These are phyloP conservation scores for Sitodiplosis mosellana DNA, from an alignment of 1,140 invertebrate species.

Conservation along the genomic window DNA sequence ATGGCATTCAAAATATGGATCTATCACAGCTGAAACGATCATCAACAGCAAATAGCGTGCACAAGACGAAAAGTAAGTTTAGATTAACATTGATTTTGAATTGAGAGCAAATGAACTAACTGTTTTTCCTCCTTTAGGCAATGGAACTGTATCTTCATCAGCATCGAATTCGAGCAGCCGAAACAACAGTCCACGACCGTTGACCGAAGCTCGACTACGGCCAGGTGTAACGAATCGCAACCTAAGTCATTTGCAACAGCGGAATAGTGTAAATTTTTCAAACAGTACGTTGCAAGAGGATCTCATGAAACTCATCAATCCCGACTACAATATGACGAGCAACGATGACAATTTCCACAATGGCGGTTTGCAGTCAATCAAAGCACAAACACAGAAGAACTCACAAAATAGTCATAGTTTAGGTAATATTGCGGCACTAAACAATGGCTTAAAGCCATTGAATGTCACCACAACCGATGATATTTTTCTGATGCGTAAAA, in stretches of 20 bases:
- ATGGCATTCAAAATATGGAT: background rate
- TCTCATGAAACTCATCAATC: conserved; percentile 72
- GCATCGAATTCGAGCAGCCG: conserved; percentile 28
- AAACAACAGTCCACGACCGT: conserved; percentile 40
- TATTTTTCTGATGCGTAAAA: conserved; percentile 13
- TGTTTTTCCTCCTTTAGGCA: background rate
- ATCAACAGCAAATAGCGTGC: conserved; percentile 14
- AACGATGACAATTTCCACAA: conserved; percentile 15
- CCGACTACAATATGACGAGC: conserved; percentile 45
- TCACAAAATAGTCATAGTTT: conserved; percentile 7
- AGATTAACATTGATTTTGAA: background rate
- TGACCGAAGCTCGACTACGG: conserved; percentile 27
- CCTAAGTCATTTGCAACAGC: conserved; percentile 23
- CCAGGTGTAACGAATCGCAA: conserved; percentile 25
- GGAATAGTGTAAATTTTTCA: conserved; percentile 42
- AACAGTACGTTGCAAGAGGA: conserved; percentile 68
- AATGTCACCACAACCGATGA: background rate
- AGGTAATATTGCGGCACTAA: conserved; percentile 4
- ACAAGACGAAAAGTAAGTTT: conserved; percentile 1
- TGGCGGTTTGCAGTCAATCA: background rate
- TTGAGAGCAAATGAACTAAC: background rate
- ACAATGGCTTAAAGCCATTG: background rate
- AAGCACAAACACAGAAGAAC: conserved; percentile 3
- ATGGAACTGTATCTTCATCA: conserved; percentile 32
- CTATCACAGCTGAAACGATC: conserved; percentile 1